Evolutionary conservation across 2,888 invertebrate species (phyloP).

Genomic region (Napeogenes sylphis): DNA sequence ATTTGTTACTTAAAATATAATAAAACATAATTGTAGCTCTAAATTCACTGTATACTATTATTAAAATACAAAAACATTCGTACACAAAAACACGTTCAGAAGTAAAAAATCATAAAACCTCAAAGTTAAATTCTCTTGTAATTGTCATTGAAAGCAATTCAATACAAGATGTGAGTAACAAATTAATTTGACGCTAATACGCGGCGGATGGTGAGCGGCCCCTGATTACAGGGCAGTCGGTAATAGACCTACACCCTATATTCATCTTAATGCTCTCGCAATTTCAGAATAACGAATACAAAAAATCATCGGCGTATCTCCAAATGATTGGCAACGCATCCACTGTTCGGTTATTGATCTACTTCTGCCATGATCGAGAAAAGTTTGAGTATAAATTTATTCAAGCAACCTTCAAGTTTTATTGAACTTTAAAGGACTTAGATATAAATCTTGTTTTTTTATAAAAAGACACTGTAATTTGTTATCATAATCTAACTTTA

Average conservation of each 20-base stretch:
- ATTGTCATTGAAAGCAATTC: conserved; percentile 23
- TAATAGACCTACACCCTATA: conserved; percentile 74
- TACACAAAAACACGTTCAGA: too few relatives aligned
- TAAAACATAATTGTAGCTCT: too few relatives aligned
- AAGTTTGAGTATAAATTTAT: conserved; percentile 35
- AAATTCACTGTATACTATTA: too few relatives aligned
- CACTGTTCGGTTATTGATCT: conserved; percentile 17
- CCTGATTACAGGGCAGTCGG: conserved; percentile 72
- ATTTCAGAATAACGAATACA: conserved; percentile 75
- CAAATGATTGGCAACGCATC: conserved; percentile 62
- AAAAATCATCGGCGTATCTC: conserved; percentile 63
- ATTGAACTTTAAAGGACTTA: too few relatives aligned
- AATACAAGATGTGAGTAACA: conserved; percentile 44
- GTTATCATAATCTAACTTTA: too few relatives aligned
- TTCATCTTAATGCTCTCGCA: conserved; percentile 77
- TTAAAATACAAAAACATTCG: too few relatives aligned
- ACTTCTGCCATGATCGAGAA: conserved; percentile 1
- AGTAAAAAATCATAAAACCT: too few relatives aligned
- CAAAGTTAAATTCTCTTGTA: conserved; percentile 11
- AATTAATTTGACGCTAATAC: conserved; percentile 59
- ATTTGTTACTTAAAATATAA: too few relatives aligned
- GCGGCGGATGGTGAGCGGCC: conserved; percentile 50
- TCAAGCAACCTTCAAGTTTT: conserved; percentile 12
- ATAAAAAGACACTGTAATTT: too few relatives aligned
- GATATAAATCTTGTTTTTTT: too few relatives aligned